These are phyloP conservation scores for Lottia gigantea DNA, from an alignment of 2,888 invertebrate species.

Conservation along the genomic window DNA sequence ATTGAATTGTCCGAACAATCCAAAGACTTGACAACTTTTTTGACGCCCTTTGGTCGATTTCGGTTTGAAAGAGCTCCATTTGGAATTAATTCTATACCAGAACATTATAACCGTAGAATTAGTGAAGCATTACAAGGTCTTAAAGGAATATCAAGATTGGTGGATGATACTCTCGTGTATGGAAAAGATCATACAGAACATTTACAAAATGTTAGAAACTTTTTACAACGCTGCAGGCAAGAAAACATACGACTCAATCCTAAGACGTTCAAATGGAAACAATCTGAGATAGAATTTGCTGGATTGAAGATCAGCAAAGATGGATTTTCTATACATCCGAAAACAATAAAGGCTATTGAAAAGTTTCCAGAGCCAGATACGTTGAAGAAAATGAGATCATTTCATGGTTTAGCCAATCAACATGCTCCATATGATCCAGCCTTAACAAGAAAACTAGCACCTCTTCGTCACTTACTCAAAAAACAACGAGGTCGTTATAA, in stretches of 20 bases:
- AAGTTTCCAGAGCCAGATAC: neutral
- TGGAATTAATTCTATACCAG: neutral
- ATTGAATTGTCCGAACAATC: neutral
- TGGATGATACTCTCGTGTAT: neutral
- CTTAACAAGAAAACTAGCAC: neutral
- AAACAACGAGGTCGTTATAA: neutral
- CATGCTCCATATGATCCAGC: neutral
- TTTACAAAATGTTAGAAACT: neutral
- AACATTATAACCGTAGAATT: neutral
- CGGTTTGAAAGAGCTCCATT: neutral
- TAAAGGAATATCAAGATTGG: neutral
- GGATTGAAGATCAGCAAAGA: neutral
- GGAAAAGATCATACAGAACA: neutral
- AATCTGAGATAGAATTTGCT: constrained; percentile 4
- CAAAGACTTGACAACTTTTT: neutral
- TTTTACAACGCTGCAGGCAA: neutral
- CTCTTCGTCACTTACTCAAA: neutral
- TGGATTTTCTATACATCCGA: neutral
- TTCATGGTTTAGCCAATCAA: neutral
- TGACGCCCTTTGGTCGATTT: neutral
- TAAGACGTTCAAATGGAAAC: neutral
- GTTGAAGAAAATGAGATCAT: constrained; percentile 3
- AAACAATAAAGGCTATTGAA: neutral
- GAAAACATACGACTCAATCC: neutral
- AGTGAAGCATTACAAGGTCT: neutral